These are phyloP conservation scores for Hedychridium roseum DNA, from an alignment of 2,888 invertebrate genomes.

Conservation along the genomic window DNA sequence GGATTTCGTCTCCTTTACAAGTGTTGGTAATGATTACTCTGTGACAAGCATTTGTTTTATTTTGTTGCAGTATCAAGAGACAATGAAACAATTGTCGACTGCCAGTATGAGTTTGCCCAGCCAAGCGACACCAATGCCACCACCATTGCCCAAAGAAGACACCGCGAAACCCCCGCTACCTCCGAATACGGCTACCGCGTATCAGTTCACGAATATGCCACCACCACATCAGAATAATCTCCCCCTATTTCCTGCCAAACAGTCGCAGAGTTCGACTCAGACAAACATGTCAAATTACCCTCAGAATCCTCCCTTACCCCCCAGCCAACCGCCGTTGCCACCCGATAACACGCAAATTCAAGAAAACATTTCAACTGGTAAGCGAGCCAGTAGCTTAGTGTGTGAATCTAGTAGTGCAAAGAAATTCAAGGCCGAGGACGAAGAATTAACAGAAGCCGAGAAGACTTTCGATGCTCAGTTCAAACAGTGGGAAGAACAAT, in stretches of 20 bases:
- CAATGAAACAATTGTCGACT: slow-evolving; percentile 60
- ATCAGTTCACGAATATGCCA: slow-evolving; percentile 49
- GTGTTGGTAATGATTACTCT: background rate
- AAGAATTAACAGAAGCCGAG: slow-evolving; percentile 73
- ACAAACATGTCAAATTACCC: slow-evolving; percentile 38
- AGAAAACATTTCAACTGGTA: slow-evolving; percentile 32
- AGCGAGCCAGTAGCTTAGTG: slow-evolving; percentile 45
- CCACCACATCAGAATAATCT: slow-evolving; percentile 58
- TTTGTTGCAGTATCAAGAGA: slow-evolving; percentile 67
- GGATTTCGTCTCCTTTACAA: background rate
- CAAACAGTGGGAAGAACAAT: slow-evolving; percentile 90
- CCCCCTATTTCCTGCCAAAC: slow-evolving; percentile 51
- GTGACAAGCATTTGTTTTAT: too few relatives aligned
- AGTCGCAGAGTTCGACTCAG: slow-evolving; percentile 31
- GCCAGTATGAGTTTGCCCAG: slow-evolving; percentile 44
- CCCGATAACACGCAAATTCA: slow-evolving; percentile 35
- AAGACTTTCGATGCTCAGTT: slow-evolving; percentile 89
- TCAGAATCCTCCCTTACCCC: slow-evolving; percentile 53
- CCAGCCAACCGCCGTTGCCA: slow-evolving; percentile 55
- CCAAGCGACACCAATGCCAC: slow-evolving; percentile 57
- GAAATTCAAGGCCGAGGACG: slow-evolving; percentile 55
- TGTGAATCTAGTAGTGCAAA: slow-evolving; percentile 54
- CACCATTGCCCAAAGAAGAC: slow-evolving; percentile 60
- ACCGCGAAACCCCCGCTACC: slow-evolving; percentile 64
- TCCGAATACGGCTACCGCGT: slow-evolving; percentile 60